Base-by-base conservation (phyloP, 2,113 vertebrate species). In the Pelvicachromis taeniatus region DNA sequence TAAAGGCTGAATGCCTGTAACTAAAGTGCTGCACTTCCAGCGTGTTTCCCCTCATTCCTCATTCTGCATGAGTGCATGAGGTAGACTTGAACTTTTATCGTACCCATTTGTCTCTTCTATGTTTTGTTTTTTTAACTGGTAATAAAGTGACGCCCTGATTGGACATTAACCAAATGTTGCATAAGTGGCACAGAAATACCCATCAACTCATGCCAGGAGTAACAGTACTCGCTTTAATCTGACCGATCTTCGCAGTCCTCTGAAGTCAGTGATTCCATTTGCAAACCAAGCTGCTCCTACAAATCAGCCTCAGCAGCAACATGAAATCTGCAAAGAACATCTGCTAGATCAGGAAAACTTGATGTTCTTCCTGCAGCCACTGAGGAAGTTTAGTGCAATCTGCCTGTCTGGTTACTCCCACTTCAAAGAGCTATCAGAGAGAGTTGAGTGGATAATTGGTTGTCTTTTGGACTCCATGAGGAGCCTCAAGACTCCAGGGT, bases 401-500 rank as follows among this genome's bases (percentile, higher is more conserved):
- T 17, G 50, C 29, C 56, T 1, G 75, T 48, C 68, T 42, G 82
- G 8, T 73, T 29, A 29, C 73, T 79, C 83, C 26, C 56, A 82
- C 78, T 77, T 80, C 42, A 85, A 63, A 87, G 26, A 53, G 21
- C 65, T 42, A 81, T 85, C 56, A 75, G 56, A 54, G 35, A 23
- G 52, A 85, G 73, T 48, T 68, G 81, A 87, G 85, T 70, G 81
- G 87, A 83, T 89, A 88, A 93, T 78, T 87, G 89, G 77, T 83
- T 59, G 80, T 88, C 85, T 63, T 89, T 53, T 89, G 91, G 88
- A 59, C 87, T 89, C 77, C 48, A 85, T 59, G 85, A 89, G 82
- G 45, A 90, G 80, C 84, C 80, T 82, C 80, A 79, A 78, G 80
- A 83, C 87, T 89, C 58, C 79, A 79, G 91, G 82, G 91, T 91